Conservation (phyloP, 2,888 invertebrate species). For the Meta bourneti region DNA sequence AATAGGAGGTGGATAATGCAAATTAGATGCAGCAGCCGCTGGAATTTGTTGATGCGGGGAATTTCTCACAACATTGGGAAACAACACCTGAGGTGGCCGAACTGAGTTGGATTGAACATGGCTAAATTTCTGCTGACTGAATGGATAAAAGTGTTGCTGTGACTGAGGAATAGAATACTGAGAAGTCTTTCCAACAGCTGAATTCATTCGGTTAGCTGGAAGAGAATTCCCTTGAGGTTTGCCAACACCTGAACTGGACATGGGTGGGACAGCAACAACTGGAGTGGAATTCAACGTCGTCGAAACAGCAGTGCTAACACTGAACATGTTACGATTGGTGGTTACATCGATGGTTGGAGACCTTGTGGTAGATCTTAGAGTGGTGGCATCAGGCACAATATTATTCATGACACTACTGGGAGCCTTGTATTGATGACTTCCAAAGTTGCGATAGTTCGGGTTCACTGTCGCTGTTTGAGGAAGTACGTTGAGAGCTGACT, state of each 20-base stretch:
- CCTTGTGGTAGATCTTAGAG: conserved; percentile 60
- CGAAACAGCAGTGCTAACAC: conserved; percentile 63
- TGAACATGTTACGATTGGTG: conserved; percentile 63
- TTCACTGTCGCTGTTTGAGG: conserved; percentile 74
- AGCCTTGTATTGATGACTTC: conserved; percentile 74
- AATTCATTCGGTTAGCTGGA: conserved; percentile 37
- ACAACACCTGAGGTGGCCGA: conserved; percentile 66
- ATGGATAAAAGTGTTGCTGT: conserved; percentile 74
- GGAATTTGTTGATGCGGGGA: conserved; percentile 70
- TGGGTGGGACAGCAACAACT: conserved; percentile 60
- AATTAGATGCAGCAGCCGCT: conserved; percentile 66
- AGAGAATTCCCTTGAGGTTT: conserved; percentile 55
- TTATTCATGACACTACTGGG: conserved; percentile 70
- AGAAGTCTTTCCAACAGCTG: conserved; percentile 54
- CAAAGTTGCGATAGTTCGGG: conserved; percentile 72
- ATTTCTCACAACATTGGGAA: conserved; percentile 72
- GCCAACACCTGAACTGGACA: conserved; percentile 48
- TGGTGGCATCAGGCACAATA: conserved; percentile 66
- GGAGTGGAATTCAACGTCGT: conserved; percentile 67
- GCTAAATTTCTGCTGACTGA: conserved; percentile 71
- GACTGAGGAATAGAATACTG: conserved; percentile 67
- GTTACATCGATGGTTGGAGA: conserved; percentile 74
- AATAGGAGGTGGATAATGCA: conserved; percentile 77
- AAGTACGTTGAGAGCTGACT: conserved; percentile 78
- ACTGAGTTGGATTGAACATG: conserved; percentile 62